Evolutionary conservation across 2,797 vertebrate genomes (phyloP), one percentile per base, ranked within the genome.

Genomic region (Staurois parvus): DNA sequence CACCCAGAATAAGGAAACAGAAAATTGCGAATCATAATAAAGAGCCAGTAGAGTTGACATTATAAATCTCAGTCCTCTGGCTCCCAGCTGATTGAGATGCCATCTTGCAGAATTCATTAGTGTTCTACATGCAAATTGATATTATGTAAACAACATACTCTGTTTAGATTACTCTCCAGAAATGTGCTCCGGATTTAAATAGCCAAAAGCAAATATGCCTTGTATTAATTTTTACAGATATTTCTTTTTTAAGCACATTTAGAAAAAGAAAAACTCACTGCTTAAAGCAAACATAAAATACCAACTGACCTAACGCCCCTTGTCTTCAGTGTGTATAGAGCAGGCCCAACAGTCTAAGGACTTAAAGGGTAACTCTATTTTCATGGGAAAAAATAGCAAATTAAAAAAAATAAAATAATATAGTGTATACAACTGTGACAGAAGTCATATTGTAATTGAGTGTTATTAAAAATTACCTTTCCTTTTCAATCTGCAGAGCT

Each of bases 71-170:
- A 40, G 62, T 74, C 69, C 52, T 78, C 70, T 37, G 84, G 76
- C 76, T 85, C 84, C 5, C 84, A 72, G 69, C 84, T 85, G 76
- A 85, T 79, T 85, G 84, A 79, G 69, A 79, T 79, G 76, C 76
- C 76, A 79, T 68, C 76, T 83, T 73, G 84, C 37, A 79, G 75
- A 84, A 84, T 70, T 84, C 83, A 84, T 84, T 85, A 85, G 70
- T 85, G 84, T 79, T 73, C 67, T 64, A 73, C 84, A 79, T 73
- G 76, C 76, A 85, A 85, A 85, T 79, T 78, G 83, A 62, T 84
- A 84, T 84, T 69, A 77, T 78, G 83, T 78, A 72, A 79, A 85
- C 76, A 73, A 48, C 69, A 67, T 85, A 74, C 83, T 77, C 42
- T 28, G 75, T 12, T 66, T 72, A 85, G 69, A 85, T 85, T 79